Base-by-base conservation (phyloP, 1,140 invertebrate species). In the Spodoptera litura region DNA sequence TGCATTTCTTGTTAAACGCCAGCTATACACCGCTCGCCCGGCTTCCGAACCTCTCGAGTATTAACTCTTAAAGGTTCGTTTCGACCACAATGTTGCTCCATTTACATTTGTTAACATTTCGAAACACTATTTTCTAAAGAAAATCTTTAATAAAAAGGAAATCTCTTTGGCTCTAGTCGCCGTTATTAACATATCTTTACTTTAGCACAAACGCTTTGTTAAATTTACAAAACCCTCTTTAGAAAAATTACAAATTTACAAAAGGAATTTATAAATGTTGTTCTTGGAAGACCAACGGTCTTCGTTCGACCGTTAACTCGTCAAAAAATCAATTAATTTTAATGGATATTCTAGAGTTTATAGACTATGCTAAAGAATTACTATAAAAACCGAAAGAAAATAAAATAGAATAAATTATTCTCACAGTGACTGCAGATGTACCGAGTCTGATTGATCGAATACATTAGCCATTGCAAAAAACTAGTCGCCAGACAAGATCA, bases 1-100 rank as follows among this genome's bases (percentile, higher is more conserved):
- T 86, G 78, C 80, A 81, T 55, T 81, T 75, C 78, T 78, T 78
- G 77, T 78, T 79, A 71, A 68, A 71, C 20, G 75, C 49, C 77
- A 81, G 44, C 64, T 52, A 64, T 66, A 62, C 49, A 62, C n/a
- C 72, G 72, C 35, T 62, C 25, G 49, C 72, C n/a, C 55, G 71
- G 27, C 73, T 62, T 49, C 55, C 56, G 49, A 58, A 56, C 20
- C 74, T 62, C 74, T 44, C 38, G 74, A 66, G 74, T 56, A 68
- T 77, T 68, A 77, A 77, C 52, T 55, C 53, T 51, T 56, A 49
- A 68, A 62, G 73, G 13, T 75, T 62, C 53, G 59, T 59, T 31
- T 25, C 25, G 12, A 68, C 64, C n/a, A 64, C 59, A 51, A 75
- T 27, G 71, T 38, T 61, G 35, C 12, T 52, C 13, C 56, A 75